Conservation (phyloP, 2,888 invertebrate genomes). For the Sthenelais limicola region DNA sequence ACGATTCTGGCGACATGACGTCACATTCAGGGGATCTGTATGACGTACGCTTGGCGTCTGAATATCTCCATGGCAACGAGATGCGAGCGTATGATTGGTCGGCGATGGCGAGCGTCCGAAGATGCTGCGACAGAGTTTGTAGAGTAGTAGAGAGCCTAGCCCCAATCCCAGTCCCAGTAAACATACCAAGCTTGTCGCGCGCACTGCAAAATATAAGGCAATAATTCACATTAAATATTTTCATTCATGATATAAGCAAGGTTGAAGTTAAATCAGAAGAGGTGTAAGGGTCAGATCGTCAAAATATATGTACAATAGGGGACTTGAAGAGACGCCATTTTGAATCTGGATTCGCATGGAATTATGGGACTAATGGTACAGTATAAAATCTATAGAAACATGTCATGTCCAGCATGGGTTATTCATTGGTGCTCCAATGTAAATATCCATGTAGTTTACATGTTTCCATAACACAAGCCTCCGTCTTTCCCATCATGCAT, state of each 20-base stretch:
- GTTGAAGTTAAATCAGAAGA: neutral
- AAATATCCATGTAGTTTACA: too few relatives aligned
- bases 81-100: neutral
- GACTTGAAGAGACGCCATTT: too few relatives aligned
- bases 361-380: too few relatives aligned
- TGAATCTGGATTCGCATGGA: too few relatives aligned
- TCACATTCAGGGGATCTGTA: neutral
- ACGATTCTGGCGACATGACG: neutral
- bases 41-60: neutral
- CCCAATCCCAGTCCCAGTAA: conserved; percentile 71
- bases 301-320: too few relatives aligned
- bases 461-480: too few relatives aligned
- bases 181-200: conserved; percentile 72
- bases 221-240: neutral
- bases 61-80: conserved; percentile 3
- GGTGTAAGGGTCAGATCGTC: too few relatives aligned
- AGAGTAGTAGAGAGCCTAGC: conserved; percentile 71
- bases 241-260: neutral
- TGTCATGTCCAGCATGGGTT: too few relatives aligned
- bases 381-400: too few relatives aligned
- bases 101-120: conserved; percentile 17
- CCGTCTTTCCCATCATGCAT: too few relatives aligned
- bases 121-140: conserved; percentile 67
- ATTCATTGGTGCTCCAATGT: too few relatives aligned
- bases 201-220: conserved; percentile 66